Percentiles rank a stretch among this genome's conserved stretches.
phyloP scores from a whole-genome alignment of 2,113 vertebrate genomes.

The Rhabdornis inornatus region DNA sequence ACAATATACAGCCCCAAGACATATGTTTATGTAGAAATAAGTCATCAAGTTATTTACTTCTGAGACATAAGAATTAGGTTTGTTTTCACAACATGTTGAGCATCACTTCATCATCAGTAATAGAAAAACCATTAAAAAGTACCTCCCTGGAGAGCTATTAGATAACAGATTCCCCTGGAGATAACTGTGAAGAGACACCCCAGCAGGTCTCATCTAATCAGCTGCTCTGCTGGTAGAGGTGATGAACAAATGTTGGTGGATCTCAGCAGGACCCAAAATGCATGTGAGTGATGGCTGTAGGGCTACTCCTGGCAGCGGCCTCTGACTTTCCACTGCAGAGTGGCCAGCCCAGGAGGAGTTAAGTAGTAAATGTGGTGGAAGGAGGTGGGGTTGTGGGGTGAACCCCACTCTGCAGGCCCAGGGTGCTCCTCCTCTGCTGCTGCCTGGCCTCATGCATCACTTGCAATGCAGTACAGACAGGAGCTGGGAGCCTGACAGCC shows the following conservation, averaged over 20 bases:
- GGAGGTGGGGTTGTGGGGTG: background rate
- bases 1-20: background rate
- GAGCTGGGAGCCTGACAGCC: background rate
- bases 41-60: background rate
- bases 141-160: background rate
- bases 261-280: background rate
- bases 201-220: background rate
- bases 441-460: accelerated
- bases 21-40: background rate
- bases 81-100: slow-evolving; percentile 1
- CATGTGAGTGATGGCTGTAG: background rate
- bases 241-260: background rate
- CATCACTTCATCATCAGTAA: background rate
- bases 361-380: background rate
- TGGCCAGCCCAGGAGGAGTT: background rate
- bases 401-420: background rate
- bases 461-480: background rate
- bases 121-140: background rate
- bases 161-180: background rate
- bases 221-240: background rate
- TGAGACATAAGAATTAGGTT: background rate
- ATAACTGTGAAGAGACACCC: background rate
- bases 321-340: background rate
- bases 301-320: background rate
- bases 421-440: background rate